These are phyloP conservation scores for Polydrusus tereticollis DNA, from an alignment of 2,888 invertebrate species.

Conservation along the genomic window DNA sequence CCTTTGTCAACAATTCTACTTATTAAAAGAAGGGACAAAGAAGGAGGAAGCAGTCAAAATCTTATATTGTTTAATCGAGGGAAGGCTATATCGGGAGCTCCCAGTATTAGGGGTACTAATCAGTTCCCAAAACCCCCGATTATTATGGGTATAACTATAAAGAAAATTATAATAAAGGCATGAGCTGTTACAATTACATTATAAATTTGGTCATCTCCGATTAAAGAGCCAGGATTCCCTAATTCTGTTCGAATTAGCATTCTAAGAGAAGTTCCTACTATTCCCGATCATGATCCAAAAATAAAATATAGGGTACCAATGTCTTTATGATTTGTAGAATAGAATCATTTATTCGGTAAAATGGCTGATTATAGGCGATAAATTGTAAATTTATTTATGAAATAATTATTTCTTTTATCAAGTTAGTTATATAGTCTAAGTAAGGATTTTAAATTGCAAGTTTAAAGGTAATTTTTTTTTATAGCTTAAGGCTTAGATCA, in stretches of 20 bases:
- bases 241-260: constrained; percentile 81
- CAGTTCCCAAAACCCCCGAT: constrained; percentile 90
- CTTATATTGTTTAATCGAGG: constrained; percentile 89
- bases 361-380: constrained; percentile 75
- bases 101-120: constrained; percentile 81
- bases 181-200: constrained; percentile 84
- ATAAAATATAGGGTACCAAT: constrained; percentile 80
- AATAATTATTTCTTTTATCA: constrained; percentile 69
- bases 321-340: constrained; percentile 77
- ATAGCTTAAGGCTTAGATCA: constrained; percentile 71
- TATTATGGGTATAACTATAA: constrained; percentile 76
- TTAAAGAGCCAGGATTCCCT: constrained; percentile 76
- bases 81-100: constrained; percentile 85
- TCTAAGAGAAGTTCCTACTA: constrained; percentile 79
- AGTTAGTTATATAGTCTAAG: constrained; percentile 70
- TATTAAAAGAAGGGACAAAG: constrained; percentile 70
- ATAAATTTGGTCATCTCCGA: too few species aligned
- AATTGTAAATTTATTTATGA: constrained; percentile 76
- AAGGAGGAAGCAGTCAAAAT: constrained; percentile 83
- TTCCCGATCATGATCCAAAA: constrained; percentile 77
- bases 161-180: constrained; percentile 86
- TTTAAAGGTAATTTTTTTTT: constrained; percentile 68
- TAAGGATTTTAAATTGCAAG: constrained; percentile 76
- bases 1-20: constrained; percentile 78
- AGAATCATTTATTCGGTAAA: constrained; percentile 77